Percentiles rank a stretch among this genome's conserved stretches.
These are phyloP conservation scores for Daphoenositta chrysoptera DNA, from an alignment of 2,113 vertebrate species.

Conservation along the genomic window DNA sequence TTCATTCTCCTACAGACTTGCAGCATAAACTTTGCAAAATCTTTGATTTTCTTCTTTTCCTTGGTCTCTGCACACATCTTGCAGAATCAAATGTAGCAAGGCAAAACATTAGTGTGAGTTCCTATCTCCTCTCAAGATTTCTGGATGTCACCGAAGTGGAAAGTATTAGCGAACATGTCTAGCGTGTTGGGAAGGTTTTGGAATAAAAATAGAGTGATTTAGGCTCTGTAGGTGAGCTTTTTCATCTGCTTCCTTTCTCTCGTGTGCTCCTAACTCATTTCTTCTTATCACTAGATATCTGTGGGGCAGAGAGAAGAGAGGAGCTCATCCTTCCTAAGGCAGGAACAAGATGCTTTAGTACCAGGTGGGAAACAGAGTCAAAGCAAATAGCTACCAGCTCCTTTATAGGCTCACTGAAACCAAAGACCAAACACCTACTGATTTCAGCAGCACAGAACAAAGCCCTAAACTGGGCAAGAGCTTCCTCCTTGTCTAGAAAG, in stretches of 20 bases:
- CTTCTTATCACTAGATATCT: not conserved
- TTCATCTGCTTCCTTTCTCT: not conserved
- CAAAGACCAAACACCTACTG: not conserved
- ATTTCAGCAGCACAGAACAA: not conserved
- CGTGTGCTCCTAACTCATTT: not conserved
- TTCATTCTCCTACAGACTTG: not conserved
- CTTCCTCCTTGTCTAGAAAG: not conserved
- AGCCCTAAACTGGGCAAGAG: not conserved
- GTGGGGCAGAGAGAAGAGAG: not conserved
- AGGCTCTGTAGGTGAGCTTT: not conserved
- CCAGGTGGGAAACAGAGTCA: not conserved
- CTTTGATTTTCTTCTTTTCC: not conserved
- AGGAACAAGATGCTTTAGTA: not conserved
- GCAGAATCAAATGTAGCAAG: not conserved
- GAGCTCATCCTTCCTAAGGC: not conserved
- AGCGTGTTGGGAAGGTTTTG: not conserved
- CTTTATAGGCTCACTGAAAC: not conserved
- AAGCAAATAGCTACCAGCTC: not conserved
- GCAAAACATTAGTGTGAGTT: not conserved
- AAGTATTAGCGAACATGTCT: not conserved
- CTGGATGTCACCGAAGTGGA: not conserved
- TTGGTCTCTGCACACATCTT: not conserved
- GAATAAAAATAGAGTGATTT: not conserved
- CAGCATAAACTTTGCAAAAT: not conserved
- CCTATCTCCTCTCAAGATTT: not conserved